A percentile compares a stretch with the other conserved stretches of the same genome.
Conservation (phyloP, 2,888 invertebrate species). For the Nemapogon koenigi region DNA sequence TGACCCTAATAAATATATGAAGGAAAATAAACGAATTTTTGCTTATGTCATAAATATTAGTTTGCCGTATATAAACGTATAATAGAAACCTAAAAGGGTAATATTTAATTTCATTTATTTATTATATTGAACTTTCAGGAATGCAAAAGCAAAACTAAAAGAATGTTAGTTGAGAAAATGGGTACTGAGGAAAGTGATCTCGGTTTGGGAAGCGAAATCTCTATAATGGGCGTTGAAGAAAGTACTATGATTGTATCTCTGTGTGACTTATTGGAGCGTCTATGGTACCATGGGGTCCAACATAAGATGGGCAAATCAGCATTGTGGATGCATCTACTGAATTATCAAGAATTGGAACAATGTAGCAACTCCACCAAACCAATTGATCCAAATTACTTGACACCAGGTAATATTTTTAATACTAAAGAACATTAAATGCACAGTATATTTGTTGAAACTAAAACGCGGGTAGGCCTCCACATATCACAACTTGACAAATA, state of each 20-base stretch:
- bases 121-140: conserved; percentile 75
- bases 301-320: conserved; percentile 97
- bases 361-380: conserved; percentile 58
- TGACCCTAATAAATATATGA: too few relatives aligned
- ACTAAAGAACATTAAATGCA: background rate
- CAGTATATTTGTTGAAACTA: background rate
- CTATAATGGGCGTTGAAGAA: conserved; percentile 84
- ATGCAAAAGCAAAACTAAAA: conserved; percentile 93
- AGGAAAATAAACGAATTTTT: too few relatives aligned
- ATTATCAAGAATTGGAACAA: conserved; percentile 87
- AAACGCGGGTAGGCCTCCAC: too few relatives aligned
- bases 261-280: conserved; percentile 94
- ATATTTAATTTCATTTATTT: too few relatives aligned
- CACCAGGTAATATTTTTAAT: conserved; percentile 46
- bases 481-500: too few relatives aligned
- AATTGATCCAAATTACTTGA: conserved; percentile 59
- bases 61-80: too few relatives aligned
- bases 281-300: conserved; percentile 97
- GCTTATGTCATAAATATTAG: too few relatives aligned
- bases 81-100: too few relatives aligned
- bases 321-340: conserved; percentile 92
- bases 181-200: conserved; percentile 95
- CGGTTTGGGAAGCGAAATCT: conserved; percentile 84
- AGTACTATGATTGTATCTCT: conserved; percentile 97
- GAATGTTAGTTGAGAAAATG: conserved; percentile 99